Percentiles rank a stretch among this genome's conserved stretches.
These are phyloP conservation scores for Anoplophora glabripennis DNA, from an alignment of 1,140 invertebrate genomes.

Conservation along the genomic window DNA sequence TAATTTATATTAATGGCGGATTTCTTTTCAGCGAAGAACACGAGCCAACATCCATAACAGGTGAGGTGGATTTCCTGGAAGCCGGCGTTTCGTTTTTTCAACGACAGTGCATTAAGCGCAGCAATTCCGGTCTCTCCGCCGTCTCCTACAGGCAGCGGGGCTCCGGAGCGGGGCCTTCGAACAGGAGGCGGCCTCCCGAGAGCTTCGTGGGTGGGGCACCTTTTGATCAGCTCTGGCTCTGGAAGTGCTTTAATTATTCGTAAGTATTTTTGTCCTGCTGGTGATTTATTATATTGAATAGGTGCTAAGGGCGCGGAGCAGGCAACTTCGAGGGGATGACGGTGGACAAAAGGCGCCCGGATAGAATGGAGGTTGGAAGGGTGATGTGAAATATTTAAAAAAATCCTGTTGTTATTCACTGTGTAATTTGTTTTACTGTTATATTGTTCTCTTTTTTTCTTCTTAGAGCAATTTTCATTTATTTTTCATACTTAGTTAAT, in stretches of 20 bases:
- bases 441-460: too few species aligned
- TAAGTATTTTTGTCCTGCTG: conserved; percentile 46
- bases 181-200: conserved; percentile 46
- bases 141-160: conserved; percentile 54
- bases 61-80: conserved; percentile 57
- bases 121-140: conserved; percentile 46
- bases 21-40: conserved; percentile 45
- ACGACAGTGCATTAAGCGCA: conserved; percentile 47
- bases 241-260: conserved; percentile 66
- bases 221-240: conserved; percentile 60
- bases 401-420: too few species aligned
- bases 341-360: too few species aligned
- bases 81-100: conserved; percentile 59
- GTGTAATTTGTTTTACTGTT: too few species aligned
- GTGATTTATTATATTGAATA: conserved; percentile 4
- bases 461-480: too few species aligned
- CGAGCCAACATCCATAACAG: conserved; percentile 45
- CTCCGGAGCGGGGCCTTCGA: conserved; percentile 48
- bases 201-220: conserved; percentile 52
- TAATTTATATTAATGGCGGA: neutral
- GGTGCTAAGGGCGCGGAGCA: neutral
- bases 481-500: too few species aligned
- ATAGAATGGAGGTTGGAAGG: too few species aligned
- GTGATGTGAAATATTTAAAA: too few species aligned
- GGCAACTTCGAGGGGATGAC: neutral